phyloP scores from a whole-genome alignment of 2,888 invertebrate species.

The Cloeon dipterum region DNA sequence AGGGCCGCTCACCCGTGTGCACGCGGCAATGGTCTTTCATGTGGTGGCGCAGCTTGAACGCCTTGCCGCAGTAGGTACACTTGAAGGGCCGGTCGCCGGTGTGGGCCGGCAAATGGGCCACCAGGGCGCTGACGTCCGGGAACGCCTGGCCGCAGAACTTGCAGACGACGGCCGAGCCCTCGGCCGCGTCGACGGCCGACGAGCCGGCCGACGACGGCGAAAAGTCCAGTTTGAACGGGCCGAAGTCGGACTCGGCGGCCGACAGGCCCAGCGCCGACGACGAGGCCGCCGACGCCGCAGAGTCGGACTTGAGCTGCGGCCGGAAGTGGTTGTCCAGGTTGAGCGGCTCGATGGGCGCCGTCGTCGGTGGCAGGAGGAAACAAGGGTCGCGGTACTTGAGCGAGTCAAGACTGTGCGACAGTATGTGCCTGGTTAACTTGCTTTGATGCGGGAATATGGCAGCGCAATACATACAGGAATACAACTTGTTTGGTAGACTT shows the following conservation, averaged over 20 bases:
- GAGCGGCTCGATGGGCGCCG: constrained; percentile 11
- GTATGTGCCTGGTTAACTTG: constrained; percentile 72
- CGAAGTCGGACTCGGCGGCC: not conserved
- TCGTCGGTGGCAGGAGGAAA: constrained; percentile 22
- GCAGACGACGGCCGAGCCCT: constrained; percentile 48
- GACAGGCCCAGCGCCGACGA: constrained; percentile 15
- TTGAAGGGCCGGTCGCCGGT: constrained; percentile 80
- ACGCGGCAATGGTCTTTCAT: constrained; percentile 90
- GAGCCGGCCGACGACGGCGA: constrained; percentile 9
- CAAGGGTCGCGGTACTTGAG: constrained; percentile 57
- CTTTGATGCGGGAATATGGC: constrained; percentile 73
- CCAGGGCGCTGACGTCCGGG: constrained; percentile 70
- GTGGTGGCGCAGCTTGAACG: constrained; percentile 76
- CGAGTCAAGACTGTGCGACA: constrained; percentile 71
- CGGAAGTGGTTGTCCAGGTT: constrained; percentile 14
- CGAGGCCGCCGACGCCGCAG: constrained; percentile 10
- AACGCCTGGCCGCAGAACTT: constrained; percentile 85
- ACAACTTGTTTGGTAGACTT: constrained; percentile 21
- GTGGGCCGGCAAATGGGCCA: constrained; percentile 69
- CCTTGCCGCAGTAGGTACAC: constrained; percentile 85
- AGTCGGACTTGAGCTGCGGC: constrained; percentile 6
- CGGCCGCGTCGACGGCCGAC: constrained; percentile 3
- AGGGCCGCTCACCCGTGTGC: constrained; percentile 76
- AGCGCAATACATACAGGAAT: constrained; percentile 77
- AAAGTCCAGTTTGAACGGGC: not conserved